Percentiles rank a stretch among this genome's conserved stretches.
These are phyloP conservation scores for Triops longicaudatus DNA, from an alignment of 1,140 invertebrate species.

Conservation along the genomic window DNA sequence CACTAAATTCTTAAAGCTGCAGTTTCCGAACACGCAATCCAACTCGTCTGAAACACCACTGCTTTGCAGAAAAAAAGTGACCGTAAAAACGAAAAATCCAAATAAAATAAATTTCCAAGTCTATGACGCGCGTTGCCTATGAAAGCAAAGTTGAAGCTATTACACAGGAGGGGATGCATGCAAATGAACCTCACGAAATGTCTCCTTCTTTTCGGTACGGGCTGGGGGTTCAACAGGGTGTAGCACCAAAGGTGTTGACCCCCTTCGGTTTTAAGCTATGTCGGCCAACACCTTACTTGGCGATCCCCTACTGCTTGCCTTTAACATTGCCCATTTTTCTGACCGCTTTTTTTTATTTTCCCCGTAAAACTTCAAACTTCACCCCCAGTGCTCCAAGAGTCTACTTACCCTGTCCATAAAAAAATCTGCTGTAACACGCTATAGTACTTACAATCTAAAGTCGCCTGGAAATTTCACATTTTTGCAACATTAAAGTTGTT, in stretches of 20 bases:
- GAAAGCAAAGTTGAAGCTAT: conserved; percentile 3
- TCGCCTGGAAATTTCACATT: too few species aligned
- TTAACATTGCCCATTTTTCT: background rate
- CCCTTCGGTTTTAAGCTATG: conserved; percentile 6
- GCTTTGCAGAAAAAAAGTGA: background rate
- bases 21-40: background rate
- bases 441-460: too few species aligned
- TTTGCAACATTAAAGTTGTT: too few species aligned
- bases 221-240: conserved; percentile 9
- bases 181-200: conserved; percentile 2
- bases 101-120: background rate
- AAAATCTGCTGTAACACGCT: too few species aligned
- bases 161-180: conserved; percentile 14
- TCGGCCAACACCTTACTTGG: conserved; percentile 6
- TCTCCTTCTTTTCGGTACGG: conserved; percentile 1
- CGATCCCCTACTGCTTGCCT: conserved; percentile 6
- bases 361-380: background rate
- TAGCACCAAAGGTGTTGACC: conserved; percentile 14
- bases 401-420: too few species aligned
- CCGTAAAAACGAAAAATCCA: background rate
- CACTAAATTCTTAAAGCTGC: background rate
- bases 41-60: background rate
- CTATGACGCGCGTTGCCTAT: background rate
- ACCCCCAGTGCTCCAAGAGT: background rate
- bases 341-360: background rate